Evolutionary conservation across 2,888 invertebrate species (phyloP).

Genomic region (Conchocele bisecta): DNA sequence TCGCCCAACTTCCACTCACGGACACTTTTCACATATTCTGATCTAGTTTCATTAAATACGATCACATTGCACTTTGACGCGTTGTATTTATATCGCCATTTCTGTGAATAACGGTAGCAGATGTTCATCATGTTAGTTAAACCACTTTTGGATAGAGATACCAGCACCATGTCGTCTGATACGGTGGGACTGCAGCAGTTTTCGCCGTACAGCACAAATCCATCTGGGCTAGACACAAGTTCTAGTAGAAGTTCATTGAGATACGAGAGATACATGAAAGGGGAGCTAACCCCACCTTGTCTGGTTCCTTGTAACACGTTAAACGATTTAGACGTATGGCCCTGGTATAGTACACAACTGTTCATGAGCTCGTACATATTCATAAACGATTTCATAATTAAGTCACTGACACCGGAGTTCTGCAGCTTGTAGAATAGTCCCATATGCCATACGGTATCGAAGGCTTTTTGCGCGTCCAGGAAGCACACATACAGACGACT

Average conservation of each 20-base stretch:
- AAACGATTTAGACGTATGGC: conserved; percentile 6
- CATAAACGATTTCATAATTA: not conserved
- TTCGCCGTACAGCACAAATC: conserved; percentile 1
- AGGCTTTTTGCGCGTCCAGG: conserved; percentile 15
- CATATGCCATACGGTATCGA: conserved; percentile 27
- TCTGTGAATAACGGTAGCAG: not conserved
- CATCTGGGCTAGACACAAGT: not conserved
- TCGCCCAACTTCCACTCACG: too few relatives aligned
- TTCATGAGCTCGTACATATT: conserved; percentile 2
- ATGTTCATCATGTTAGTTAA: not conserved
- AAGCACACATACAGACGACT: conserved; percentile 13
- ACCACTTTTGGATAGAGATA: conserved; percentile 1
- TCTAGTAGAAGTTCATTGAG: conserved; percentile 3
- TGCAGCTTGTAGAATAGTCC: conserved; percentile 21
- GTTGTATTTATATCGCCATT: conserved; percentile 8
- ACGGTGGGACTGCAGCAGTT: conserved; percentile 6
- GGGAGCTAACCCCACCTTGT: conserved; percentile 21
- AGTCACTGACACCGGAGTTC: not conserved
- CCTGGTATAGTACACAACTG: not conserved
- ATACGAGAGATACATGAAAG: conserved; percentile 9
- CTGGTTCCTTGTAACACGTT: conserved; percentile 11
- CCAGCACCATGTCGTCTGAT: conserved; percentile 20
- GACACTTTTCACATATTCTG: not conserved
- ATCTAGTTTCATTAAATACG: not conserved
- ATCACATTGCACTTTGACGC: not conserved